Evolutionary conservation across 2,888 invertebrate genomes (phyloP).

Genomic region (Ypsolopha sequella): DNA sequence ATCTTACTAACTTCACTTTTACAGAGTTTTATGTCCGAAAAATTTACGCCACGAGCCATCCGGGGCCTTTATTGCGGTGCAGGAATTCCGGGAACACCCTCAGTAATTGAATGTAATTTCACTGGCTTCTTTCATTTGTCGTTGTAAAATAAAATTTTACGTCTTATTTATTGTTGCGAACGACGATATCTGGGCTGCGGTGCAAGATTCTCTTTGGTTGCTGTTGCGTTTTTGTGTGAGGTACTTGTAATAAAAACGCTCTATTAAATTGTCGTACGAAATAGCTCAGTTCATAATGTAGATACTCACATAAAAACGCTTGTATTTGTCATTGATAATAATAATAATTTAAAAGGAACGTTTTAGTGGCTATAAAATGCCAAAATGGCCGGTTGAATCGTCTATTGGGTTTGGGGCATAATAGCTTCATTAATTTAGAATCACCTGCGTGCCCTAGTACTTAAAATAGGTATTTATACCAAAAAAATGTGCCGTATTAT

Average conservation of each 20-base stretch:
- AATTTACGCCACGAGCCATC: constrained; percentile 61
- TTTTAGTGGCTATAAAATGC: not conserved
- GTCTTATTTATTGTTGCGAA: constrained; percentile 62
- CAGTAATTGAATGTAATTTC: constrained; percentile 69
- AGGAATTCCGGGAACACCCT: constrained; percentile 52
- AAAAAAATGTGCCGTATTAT: no score
- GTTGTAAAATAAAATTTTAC: constrained; percentile 68
- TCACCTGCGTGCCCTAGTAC: no score
- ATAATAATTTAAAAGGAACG: not conserved
- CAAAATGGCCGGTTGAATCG: not conserved
- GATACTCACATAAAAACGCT: not conserved
- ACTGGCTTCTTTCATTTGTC: constrained; percentile 63
- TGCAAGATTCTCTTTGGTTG: not conserved
- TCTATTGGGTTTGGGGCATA: no score
- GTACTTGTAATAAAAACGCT: not conserved
- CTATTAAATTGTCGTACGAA: not conserved
- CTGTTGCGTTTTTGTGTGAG: not conserved
- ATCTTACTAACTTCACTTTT: constrained; percentile 67
- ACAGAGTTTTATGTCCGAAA: constrained; percentile 68
- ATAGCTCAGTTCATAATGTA: constrained; percentile 1
- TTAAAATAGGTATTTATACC: no score
- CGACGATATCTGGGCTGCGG: constrained; percentile 41
- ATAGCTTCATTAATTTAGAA: no score
- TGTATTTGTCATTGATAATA: not conserved
- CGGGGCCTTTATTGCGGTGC: constrained; percentile 52